Evolutionary conservation across 2,797 vertebrate species (phyloP).

Genomic region (Corythornis leucogaster): DNA sequence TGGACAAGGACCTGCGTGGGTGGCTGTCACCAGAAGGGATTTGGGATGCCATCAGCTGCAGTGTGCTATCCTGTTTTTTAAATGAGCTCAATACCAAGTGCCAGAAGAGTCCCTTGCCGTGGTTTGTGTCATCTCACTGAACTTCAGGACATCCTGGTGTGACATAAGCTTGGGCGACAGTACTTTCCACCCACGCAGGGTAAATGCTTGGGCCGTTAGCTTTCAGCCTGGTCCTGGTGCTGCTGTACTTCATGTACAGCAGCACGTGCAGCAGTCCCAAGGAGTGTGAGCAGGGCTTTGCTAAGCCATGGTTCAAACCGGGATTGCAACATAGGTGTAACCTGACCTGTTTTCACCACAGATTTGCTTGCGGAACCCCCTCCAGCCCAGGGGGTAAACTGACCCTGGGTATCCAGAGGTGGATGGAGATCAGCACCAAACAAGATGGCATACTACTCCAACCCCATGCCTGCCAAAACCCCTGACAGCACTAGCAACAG

Average conservation of each 20-base stretch:
- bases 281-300: background rate
- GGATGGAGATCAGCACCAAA: background rate
- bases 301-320: background rate
- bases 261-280: background rate
- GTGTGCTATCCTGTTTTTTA: background rate
- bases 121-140: background rate
- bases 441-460: background rate
- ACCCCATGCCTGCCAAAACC: background rate
- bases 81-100: background rate
- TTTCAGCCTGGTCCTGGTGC: background rate
- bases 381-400: background rate
- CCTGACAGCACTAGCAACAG: background rate
- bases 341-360: background rate
- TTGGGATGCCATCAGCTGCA: background rate
- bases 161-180: rapidly evolving
- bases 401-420: rapidly evolving
- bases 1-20: background rate
- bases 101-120: background rate
- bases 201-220: background rate
- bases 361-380: background rate
- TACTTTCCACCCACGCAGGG: rapidly evolving
- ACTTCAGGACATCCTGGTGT: rapidly evolving
- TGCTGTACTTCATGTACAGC: background rate
- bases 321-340: background rate
- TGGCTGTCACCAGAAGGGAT: background rate